These are phyloP conservation scores for Batillaria attramentaria DNA, from an alignment of 1,140 invertebrate species.

Conservation along the genomic window DNA sequence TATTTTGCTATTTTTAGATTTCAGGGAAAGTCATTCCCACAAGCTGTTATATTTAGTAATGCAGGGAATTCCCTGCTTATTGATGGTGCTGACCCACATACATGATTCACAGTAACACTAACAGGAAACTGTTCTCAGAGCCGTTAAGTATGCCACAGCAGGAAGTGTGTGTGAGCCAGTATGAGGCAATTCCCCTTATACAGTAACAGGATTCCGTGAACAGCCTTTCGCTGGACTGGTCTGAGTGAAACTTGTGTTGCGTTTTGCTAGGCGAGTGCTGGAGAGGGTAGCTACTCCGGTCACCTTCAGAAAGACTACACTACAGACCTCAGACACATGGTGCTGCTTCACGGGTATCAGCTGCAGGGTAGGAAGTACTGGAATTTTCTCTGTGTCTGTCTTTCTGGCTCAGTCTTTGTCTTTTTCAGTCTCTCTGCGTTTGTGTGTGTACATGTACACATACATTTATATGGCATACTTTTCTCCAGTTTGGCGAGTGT, in stretches of 20 bases:
- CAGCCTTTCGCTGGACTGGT: too few species aligned
- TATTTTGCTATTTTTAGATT: too few species aligned
- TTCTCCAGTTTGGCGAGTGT: background rate
- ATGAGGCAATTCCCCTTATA: background rate
- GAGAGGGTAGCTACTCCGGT: slow-evolving; percentile 73
- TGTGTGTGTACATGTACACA: background rate
- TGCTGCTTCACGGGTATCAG: slow-evolving; percentile 82
- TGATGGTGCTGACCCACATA: too few species aligned
- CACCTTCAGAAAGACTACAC: slow-evolving; percentile 92
- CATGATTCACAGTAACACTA: too few species aligned
- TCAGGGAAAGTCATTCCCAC: too few species aligned
- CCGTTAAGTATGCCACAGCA: too few species aligned
- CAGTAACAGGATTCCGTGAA: background rate
- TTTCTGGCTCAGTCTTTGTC: background rate
- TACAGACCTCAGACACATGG: slow-evolving; percentile 88
- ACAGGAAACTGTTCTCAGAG: too few species aligned
- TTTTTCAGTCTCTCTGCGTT: background rate
- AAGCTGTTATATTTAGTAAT: too few species aligned
- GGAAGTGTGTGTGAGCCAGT: background rate
- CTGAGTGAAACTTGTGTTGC: too few species aligned
- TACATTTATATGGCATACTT: background rate
- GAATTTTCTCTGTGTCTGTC: too few species aligned
- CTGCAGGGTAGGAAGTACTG: slow-evolving; percentile 72
- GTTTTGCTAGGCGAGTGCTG: slow-evolving; percentile 78
- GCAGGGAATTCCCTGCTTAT: too few species aligned